Conservation (phyloP, 2,888 invertebrate genomes). For the Dynastes grantii region DNA sequence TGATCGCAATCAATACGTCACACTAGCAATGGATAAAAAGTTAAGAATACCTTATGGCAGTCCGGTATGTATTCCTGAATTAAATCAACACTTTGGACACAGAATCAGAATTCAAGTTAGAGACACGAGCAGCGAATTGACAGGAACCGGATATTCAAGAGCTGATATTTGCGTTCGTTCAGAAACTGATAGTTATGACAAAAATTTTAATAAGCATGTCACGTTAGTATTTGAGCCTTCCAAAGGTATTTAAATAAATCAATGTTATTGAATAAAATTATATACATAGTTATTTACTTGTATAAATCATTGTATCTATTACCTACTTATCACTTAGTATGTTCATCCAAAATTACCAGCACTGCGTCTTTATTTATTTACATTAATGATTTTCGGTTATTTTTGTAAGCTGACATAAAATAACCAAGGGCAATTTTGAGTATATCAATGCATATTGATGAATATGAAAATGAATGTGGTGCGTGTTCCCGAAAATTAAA, state of each 20-base stretch:
- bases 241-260: slow-evolving; percentile 30
- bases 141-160: slow-evolving; percentile 67
- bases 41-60: slow-evolving; percentile 70
- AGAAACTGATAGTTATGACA: slow-evolving; percentile 73
- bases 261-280: neutral
- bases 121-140: slow-evolving; percentile 69
- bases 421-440: too few relatives aligned
- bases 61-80: slow-evolving; percentile 71
- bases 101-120: slow-evolving; percentile 70
- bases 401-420: too few relatives aligned
- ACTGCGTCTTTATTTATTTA: too few relatives aligned
- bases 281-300: too few relatives aligned
- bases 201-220: slow-evolving; percentile 70
- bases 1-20: slow-evolving; percentile 70
- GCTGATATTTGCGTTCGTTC: slow-evolving; percentile 73
- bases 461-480: too few relatives aligned
- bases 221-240: slow-evolving; percentile 66
- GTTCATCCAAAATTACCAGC: too few relatives aligned
- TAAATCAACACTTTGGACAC: slow-evolving; percentile 71
- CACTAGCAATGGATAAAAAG: slow-evolving; percentile 71
- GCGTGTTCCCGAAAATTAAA: too few relatives aligned
- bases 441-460: too few relatives aligned
- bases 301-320: too few relatives aligned
- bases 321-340: too few relatives aligned
- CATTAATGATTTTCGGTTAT: too few relatives aligned